phyloP scores from a whole-genome alignment of 2,888 invertebrate genomes.

The Syrphus vitripennis region DNA sequence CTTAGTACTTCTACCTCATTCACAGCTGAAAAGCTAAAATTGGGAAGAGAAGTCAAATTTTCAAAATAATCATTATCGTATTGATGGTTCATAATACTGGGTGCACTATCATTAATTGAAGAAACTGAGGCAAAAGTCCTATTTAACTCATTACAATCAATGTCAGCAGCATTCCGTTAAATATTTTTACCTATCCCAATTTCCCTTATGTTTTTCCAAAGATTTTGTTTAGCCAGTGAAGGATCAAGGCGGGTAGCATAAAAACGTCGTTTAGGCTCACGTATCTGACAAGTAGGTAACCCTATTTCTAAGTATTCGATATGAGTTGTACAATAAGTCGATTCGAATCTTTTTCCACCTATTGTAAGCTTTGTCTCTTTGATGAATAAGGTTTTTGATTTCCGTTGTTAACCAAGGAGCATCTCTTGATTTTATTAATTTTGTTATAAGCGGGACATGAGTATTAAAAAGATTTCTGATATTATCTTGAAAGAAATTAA shows the following conservation, averaged over 20 bases:
- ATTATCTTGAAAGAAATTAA: not conserved
- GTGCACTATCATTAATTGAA: not conserved
- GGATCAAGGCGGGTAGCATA: not conserved
- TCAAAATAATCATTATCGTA: not conserved
- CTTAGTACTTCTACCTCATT: not conserved
- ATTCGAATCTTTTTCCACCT: conserved; percentile 2
- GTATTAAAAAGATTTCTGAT: not conserved
- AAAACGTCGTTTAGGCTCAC: not conserved
- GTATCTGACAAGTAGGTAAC: not conserved
- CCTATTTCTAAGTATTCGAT: not conserved
- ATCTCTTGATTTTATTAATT: not conserved
- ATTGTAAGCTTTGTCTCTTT: not conserved
- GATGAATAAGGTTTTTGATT: not conserved
- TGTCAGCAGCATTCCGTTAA: too few relatives aligned
- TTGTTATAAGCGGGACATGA: not conserved
- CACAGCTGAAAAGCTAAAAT: not conserved
- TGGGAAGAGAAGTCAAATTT: not conserved
- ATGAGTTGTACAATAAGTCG: not conserved
- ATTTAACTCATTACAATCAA: not conserved
- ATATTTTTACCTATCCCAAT: too few relatives aligned
- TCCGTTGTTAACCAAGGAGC: not conserved
- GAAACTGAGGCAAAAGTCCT: not conserved
- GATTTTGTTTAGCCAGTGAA: not conserved
- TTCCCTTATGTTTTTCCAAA: not conserved
- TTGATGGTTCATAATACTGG: fast-evolving